Conservation (phyloP, 2,888 invertebrate genomes). For the Diogma glabrata region DNA sequence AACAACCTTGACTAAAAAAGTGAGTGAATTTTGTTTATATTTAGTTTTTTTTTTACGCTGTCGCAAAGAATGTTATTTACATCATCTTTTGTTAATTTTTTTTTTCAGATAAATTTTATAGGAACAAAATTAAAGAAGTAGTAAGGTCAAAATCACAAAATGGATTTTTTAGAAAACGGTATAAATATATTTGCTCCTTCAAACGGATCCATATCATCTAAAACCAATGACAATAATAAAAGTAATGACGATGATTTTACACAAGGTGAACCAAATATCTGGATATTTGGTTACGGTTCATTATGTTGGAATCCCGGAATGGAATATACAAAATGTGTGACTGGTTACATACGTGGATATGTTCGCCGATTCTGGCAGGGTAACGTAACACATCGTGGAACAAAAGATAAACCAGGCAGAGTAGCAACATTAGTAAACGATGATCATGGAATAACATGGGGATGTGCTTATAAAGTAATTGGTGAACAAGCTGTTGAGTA, state of each 20-base stretch:
- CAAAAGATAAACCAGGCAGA: conserved; percentile 66
- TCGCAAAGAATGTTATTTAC: no score
- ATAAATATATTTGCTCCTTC: conserved; percentile 4
- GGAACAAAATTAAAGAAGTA: no score
- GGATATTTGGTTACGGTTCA: conserved; percentile 95
- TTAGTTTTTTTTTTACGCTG: no score
- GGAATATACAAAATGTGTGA: conserved; percentile 62
- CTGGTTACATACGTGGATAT: conserved; percentile 67
- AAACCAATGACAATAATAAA: no score
- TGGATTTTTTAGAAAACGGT: no score
- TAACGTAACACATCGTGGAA: conserved; percentile 69
- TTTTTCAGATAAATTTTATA: no score
- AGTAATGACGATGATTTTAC: no score
- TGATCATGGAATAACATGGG: conserved; percentile 73
- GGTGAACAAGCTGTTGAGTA: conserved; percentile 65
- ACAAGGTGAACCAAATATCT: conserved; percentile 42
- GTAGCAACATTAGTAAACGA: conserved; percentile 74
- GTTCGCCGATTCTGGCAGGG: conserved; percentile 88
- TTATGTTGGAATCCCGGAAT: conserved; percentile 94
- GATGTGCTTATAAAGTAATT: conserved; percentile 69
- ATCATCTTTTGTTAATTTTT: no score
- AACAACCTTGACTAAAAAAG: no score
- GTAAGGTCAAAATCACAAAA: no score
- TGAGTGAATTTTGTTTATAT: no score
- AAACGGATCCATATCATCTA: neutral